Evolutionary conservation across 1,140 invertebrate genomes (phyloP).

Genomic region (Dermatophagoides farinae): DNA sequence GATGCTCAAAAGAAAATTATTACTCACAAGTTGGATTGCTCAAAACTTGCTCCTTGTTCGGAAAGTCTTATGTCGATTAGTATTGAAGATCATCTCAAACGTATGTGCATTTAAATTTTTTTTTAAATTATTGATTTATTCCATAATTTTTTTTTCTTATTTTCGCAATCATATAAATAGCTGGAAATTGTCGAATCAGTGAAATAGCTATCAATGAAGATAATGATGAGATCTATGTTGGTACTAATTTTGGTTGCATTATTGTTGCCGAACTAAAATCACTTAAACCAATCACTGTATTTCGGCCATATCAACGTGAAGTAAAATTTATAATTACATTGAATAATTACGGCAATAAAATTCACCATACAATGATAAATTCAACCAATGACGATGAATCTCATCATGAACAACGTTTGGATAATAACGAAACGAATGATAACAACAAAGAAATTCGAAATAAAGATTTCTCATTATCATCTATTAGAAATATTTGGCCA

Average conservation of each 20-base stretch:
- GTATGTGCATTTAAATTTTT: conserved; percentile 26
- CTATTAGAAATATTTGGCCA: conserved; percentile 16
- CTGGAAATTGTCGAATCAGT: conserved; percentile 39
- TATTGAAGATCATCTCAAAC: conserved; percentile 63
- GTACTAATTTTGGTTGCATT: conserved; percentile 75
- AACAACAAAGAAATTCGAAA: conserved; percentile 20
- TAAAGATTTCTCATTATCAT: neutral
- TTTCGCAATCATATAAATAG: conserved; percentile 12
- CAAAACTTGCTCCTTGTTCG: conserved; percentile 69
- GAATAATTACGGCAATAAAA: neutral
- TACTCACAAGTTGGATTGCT: conserved; percentile 64
- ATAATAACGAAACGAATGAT: conserved; percentile 25
- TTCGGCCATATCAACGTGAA: conserved; percentile 69
- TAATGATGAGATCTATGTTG: conserved; percentile 46
- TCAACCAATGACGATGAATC: too few relatives aligned
- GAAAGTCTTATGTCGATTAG: conserved; percentile 75
- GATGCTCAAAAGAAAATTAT: conserved; percentile 39
- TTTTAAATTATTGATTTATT: neutral
- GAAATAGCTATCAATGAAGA: conserved; percentile 45
- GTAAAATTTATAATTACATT: conserved; percentile 31
- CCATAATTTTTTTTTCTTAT: neutral
- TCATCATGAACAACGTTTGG: neutral
- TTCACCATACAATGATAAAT: neutral
- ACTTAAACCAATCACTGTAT: conserved; percentile 64
- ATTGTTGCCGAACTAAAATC: conserved; percentile 55